A percentile compares a stretch with the other conserved stretches of the same genome.
Evolutionary conservation across 1,140 invertebrate species (phyloP).

Genomic region (Neodiprion pinetum): DNA sequence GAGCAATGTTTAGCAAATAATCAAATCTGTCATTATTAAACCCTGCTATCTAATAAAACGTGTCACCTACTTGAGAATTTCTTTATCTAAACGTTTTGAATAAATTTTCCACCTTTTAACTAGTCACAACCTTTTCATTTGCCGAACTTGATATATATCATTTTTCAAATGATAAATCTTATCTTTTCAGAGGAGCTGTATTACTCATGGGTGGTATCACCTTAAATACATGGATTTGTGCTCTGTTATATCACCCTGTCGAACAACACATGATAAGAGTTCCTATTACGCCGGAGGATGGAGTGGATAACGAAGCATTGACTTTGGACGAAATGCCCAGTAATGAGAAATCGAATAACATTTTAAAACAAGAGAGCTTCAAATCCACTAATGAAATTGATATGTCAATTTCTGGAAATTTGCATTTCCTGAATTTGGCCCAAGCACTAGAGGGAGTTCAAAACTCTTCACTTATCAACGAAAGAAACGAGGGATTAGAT

Average conservation of each 20-base stretch:
- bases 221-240: conserved; percentile 80
- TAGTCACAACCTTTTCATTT: not conserved
- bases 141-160: not conserved
- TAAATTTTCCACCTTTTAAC: not conserved
- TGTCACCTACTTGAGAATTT: not conserved
- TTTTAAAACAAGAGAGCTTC: not conserved
- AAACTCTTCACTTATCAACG: not conserved
- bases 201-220: conserved; percentile 81
- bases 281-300: conserved; percentile 58
- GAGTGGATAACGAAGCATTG: conserved; percentile 62
- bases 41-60: not conserved
- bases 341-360: not conserved
- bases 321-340: conserved; percentile 37
- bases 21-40: not conserved
- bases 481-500: not conserved
- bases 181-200: conserved; percentile 70
- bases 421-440: not conserved
- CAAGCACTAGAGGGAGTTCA: not conserved
- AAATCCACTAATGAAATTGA: not conserved
- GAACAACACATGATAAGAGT: conserved; percentile 76
- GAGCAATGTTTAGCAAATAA: conserved; percentile 10
- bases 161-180: conserved; percentile 11
- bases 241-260: conserved; percentile 81
- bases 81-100: not conserved
- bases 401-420: not conserved